Conservation (phyloP, 2,797 vertebrate species). For the Malacoraja senta region DNA sequence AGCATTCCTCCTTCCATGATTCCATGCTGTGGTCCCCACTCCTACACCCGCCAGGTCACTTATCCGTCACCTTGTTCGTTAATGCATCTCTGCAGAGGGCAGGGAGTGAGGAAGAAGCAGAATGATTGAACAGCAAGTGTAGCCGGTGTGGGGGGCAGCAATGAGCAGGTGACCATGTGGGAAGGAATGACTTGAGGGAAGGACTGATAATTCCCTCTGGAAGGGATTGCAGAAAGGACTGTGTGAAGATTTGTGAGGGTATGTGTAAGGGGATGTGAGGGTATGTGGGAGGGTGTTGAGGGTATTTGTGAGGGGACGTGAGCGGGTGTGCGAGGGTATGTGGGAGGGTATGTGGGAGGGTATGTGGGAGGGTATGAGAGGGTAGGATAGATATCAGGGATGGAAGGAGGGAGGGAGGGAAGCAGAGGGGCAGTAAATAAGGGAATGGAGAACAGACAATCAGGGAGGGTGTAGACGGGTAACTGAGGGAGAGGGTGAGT, state of each 20-base stretch:
- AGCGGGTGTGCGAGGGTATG: too few relatives aligned
- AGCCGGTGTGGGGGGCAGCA: background rate
- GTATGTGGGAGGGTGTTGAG: too few relatives aligned
- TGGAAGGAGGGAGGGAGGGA: too few relatives aligned
- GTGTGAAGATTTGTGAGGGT: background rate
- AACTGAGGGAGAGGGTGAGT: too few relatives aligned
- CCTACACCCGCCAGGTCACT: background rate
- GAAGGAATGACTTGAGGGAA: too few relatives aligned
- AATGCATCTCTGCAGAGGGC: background rate
- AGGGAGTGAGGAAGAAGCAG: background rate
- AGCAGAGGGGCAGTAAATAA: too few relatives aligned
- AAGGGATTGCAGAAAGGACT: too few relatives aligned
- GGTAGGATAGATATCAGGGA: too few relatives aligned
- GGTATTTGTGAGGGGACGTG: background rate
- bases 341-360: too few relatives aligned
- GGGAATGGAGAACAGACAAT: background rate
- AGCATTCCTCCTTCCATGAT: background rate
- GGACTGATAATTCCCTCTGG: too few relatives aligned
- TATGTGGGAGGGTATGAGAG: background rate
- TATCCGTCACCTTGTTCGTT: background rate
- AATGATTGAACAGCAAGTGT: background rate
- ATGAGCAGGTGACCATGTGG: too few relatives aligned
- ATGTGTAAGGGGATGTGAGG: background rate
- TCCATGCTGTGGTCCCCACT: background rate
- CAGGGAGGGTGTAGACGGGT: too few relatives aligned